These are phyloP conservation scores for Drosophila melanocephala DNA, from an alignment of 2,888 invertebrate genomes.

Conservation along the genomic window DNA sequence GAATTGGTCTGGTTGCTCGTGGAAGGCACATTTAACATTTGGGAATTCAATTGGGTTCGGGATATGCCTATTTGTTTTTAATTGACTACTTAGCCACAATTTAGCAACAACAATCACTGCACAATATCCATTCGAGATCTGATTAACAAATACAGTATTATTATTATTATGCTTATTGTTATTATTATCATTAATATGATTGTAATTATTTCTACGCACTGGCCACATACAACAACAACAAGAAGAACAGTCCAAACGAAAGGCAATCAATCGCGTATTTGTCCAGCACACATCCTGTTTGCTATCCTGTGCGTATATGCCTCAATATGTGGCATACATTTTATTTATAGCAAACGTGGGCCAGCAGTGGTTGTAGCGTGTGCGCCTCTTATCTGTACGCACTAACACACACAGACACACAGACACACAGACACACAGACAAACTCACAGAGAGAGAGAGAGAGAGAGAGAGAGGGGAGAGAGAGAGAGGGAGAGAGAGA, in stretches of 20 bases:
- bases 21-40: background rate
- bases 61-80: background rate
- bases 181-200: background rate
- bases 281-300: conserved; percentile 8
- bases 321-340: conserved; percentile 45
- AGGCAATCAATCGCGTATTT: conserved; percentile 73
- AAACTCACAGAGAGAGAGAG: too few relatives aligned
- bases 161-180: conserved; percentile 41
- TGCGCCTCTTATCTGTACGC: conserved; percentile 15
- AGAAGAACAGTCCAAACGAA: background rate
- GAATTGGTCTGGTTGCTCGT: background rate
- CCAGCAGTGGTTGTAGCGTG: background rate
- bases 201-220: conserved; percentile 35
- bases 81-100: background rate
- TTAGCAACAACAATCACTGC: background rate
- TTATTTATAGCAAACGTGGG: conserved; percentile 74
- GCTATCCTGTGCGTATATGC: conserved; percentile 7
- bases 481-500: too few relatives aligned
- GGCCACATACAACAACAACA: conserved; percentile 23
- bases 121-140: background rate
- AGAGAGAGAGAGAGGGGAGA: background rate
- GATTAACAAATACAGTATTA: background rate
- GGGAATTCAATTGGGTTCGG: background rate
- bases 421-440: conserved; percentile 1
- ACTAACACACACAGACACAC: background rate